These are phyloP conservation scores for Eumerus sabulonum DNA, from an alignment of 2,888 invertebrate genomes.

Conservation along the genomic window DNA sequence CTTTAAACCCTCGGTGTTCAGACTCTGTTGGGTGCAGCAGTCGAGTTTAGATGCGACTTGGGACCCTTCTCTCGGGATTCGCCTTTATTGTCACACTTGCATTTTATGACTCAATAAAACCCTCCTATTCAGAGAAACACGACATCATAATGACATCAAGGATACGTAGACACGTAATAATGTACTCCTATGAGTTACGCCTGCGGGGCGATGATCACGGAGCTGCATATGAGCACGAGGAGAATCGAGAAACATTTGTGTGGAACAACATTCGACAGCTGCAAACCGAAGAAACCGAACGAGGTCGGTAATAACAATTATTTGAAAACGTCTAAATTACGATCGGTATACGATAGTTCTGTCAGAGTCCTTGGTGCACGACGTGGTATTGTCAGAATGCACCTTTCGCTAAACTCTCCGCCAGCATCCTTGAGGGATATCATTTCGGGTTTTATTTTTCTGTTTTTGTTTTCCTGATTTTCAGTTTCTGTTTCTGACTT, in stretches of 20 bases:
- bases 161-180: conserved; percentile 10
- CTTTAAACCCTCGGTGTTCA: conserved; percentile 31
- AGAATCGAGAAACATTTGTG: conserved; percentile 44
- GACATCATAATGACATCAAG: conserved; percentile 51
- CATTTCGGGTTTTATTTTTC: conserved; percentile 5
- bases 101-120: conserved; percentile 63
- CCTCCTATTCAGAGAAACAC: conserved; percentile 39
- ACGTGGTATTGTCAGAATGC: conserved; percentile 3
- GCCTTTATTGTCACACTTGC: conserved; percentile 65
- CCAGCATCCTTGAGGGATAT: conserved; percentile 54
- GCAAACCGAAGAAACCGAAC: conserved; percentile 5
- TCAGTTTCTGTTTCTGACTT: conserved; percentile 12
- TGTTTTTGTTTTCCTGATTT: conserved; percentile 3
- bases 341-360: conserved; percentile 30
- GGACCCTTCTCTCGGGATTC: conserved; percentile 28
- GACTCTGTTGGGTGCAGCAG: not conserved
- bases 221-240: conserved; percentile 18
- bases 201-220: conserved; percentile 39
- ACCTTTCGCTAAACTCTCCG: conserved; percentile 47
- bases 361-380: conserved; percentile 18
- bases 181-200: conserved; percentile 43
- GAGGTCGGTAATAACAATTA: conserved; percentile 52
- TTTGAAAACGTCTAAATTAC: conserved; percentile 56
- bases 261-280: conserved; percentile 55
- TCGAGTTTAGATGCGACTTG: not conserved